Evolutionary conservation across 2,113 vertebrate genomes (phyloP).

Genomic region (Trematomus loennbergii): DNA sequence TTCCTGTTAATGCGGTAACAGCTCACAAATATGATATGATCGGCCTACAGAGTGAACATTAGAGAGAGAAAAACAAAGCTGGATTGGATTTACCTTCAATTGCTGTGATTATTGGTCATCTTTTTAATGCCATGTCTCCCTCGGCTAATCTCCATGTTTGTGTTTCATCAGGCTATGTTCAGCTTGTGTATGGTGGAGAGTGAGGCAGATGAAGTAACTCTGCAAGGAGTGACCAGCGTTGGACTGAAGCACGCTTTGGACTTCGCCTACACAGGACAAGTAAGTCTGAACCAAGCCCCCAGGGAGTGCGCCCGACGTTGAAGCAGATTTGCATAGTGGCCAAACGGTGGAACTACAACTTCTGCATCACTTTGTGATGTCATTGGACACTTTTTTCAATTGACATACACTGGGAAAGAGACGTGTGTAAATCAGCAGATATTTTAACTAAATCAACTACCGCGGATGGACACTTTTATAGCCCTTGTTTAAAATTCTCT

Average conservation of each 20-base stretch:
- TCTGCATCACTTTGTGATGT: too few species aligned
- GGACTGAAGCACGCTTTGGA: conserved; percentile 96
- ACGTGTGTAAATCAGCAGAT: too few species aligned
- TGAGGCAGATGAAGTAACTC: conserved; percentile 95
- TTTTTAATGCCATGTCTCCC: neutral
- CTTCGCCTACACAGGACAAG: conserved; percentile 98
- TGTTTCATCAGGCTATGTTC: conserved; percentile 93
- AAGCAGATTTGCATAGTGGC: too few species aligned
- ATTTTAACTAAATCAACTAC: too few species aligned
- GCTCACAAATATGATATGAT: conserved; percentile 20
- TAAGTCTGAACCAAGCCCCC: conserved; percentile 67
- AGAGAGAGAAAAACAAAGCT: conserved; percentile 8
- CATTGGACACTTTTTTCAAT: too few species aligned
- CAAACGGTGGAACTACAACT: too few species aligned
- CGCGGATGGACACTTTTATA: too few species aligned
- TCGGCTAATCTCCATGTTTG: conserved; percentile 38
- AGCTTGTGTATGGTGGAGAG: conserved; percentile 99
- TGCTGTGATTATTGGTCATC: neutral
- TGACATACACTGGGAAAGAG: too few species aligned
- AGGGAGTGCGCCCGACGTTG: too few species aligned
- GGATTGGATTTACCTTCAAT: conserved; percentile 20
- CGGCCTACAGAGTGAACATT: neutral
- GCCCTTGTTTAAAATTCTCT: too few species aligned
- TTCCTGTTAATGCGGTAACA: conserved; percentile 1
- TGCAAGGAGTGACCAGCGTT: conserved; percentile 94